phyloP scores from a whole-genome alignment of 1,140 invertebrate species.

The Aethina tumida region DNA sequence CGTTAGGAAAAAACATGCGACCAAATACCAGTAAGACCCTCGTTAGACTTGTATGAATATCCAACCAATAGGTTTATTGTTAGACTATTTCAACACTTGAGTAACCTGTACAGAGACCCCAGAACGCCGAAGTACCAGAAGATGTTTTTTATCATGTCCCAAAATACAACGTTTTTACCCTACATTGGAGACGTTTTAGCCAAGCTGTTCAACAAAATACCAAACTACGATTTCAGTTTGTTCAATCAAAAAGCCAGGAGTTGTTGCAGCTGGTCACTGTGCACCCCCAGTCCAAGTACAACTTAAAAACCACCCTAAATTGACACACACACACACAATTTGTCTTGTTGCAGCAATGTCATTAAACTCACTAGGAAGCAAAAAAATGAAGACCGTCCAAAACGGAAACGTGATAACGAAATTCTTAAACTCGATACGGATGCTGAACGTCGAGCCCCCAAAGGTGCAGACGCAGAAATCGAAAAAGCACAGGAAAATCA shows the following conservation, averaged over 20 bases:
- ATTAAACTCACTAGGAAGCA: constrained; percentile 17
- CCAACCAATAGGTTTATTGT: constrained; percentile 15
- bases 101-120: constrained; percentile 37
- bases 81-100: constrained; percentile 36
- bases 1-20: constrained; percentile 40
- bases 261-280: not conserved
- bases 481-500: constrained; percentile 12
- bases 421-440: constrained; percentile 11
- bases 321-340: not conserved
- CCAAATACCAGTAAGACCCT: constrained; percentile 39
- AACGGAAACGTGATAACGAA: constrained; percentile 13
- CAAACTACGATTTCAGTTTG: constrained; percentile 14
- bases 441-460: constrained; percentile 5
- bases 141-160: constrained; percentile 32
- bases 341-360: not conserved
- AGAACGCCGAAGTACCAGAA: constrained; percentile 32
- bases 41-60: constrained; percentile 3
- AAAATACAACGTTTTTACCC: constrained; percentile 36
- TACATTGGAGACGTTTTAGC: constrained; percentile 39
- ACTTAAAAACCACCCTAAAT: constrained; percentile 3
- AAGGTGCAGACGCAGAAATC: constrained; percentile 2
- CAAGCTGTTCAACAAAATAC: constrained; percentile 32
- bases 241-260: constrained; percentile 1
- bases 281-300: not conserved
- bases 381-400: constrained; percentile 7